These are phyloP conservation scores for Pocillopora damicornis DNA, from an alignment of 64 coral and sea anemone species.

Conservation along the genomic window DNA sequence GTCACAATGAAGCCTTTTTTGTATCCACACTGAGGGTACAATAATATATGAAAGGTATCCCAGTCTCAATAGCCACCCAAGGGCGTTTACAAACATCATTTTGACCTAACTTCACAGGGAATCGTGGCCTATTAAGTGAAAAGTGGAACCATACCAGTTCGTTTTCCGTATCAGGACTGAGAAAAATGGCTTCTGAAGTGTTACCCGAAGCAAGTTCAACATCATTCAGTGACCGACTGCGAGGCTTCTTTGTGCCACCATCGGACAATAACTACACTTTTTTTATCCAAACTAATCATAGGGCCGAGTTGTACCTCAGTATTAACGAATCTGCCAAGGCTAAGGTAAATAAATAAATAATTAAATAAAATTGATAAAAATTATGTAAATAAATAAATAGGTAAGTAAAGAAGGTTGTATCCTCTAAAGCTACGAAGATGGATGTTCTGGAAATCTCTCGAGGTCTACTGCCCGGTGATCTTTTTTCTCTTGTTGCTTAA, in stretches of 20 bases:
- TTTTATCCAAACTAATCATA: conserved; percentile 48
- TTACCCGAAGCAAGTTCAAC: conserved; percentile 27
- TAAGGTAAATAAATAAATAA: conserved; percentile 9
- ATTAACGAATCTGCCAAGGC: background rate
- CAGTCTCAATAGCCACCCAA: background rate
- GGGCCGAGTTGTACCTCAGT: conserved; percentile 63
- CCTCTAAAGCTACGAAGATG: no score
- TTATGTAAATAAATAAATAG: no score
- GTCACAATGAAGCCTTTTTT: background rate
- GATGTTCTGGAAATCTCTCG: no score
- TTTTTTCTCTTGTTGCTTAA: no score
- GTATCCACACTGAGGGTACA: no score
- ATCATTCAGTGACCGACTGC: conserved; percentile 50
- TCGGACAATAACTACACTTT: conserved; percentile 73
- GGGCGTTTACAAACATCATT: background rate
- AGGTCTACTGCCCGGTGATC: no score
- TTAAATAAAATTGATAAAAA: background rate
- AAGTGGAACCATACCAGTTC: conserved; percentile 54
- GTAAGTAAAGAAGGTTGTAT: no score
- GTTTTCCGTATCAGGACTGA: conserved; percentile 34
- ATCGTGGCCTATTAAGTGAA: conserved; percentile 56
- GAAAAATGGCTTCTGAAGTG: conserved; percentile 19
- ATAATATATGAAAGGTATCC: background rate
- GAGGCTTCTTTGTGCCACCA: conserved; percentile 67
- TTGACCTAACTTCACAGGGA: conserved; percentile 4